phyloP scores from a whole-genome alignment of 2,888 invertebrate genomes.

The Philopedon plagiatum region DNA sequence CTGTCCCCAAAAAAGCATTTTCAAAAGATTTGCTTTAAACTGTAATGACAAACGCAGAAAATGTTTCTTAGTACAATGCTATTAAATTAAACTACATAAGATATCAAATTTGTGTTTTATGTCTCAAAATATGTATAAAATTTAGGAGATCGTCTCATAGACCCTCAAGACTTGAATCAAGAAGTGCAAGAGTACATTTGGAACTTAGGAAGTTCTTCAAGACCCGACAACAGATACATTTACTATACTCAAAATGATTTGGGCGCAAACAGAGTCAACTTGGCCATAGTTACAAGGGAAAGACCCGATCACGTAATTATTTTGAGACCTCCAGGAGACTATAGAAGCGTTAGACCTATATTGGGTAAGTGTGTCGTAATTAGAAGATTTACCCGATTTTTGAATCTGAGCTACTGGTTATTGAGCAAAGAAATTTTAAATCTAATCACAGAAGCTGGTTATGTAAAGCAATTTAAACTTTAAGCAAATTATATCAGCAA shows the following conservation, averaged over 20 bases:
- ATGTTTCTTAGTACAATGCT: no score
- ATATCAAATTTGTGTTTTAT: no score
- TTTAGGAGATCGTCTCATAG: conserved; percentile 18
- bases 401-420: no score
- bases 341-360: conserved; percentile 29
- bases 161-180: conserved; percentile 26
- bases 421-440: no score
- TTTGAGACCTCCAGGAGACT: conserved; percentile 28
- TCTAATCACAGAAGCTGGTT: no score
- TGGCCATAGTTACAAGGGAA: conserved; percentile 20
- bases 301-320: conserved; percentile 28
- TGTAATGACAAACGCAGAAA: no score
- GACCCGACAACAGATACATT: conserved; percentile 20
- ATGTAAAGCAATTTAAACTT: no score
- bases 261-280: conserved; percentile 27
- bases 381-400: no score
- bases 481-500: no score
- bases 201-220: conserved; percentile 12
- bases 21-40: no score
- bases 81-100: no score
- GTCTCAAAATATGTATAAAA: not conserved
- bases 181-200: conserved; percentile 22
- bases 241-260: conserved; percentile 32
- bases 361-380: conserved; percentile 15
- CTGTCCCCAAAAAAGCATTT: no score